Base-by-base conservation (phyloP, 2,113 vertebrate species). In the Neoarius graeffei region DNA sequence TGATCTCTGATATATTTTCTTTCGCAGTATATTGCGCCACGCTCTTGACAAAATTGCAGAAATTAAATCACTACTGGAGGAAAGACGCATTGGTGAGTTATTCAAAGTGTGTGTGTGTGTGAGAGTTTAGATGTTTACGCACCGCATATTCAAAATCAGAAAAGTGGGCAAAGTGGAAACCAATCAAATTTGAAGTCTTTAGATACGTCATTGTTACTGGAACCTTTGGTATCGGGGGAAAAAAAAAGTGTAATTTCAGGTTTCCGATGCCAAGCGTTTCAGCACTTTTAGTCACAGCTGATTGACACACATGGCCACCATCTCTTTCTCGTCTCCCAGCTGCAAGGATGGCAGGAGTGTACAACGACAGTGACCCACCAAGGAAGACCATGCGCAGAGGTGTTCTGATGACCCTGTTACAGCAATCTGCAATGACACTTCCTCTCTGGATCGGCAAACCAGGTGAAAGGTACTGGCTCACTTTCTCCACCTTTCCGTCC, bases 401-500 rank as follows among this genome's bases (percentile, higher is more conserved):
- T 0, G 97, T 98, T 71, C 93, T 98, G 82, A 98, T 98, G 97
- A 98, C 97, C 0, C 95, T 98, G 14, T 95, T 98, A 14, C 97
- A 98, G 90, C 97, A 98, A 94, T 97, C 97, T 0, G 97, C 97
- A 92, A 97, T 98, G 97, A 98, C 97, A 0, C 95, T 98, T 10
- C 97, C 97, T 0, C 94, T 98, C 83, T 98, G 97, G 97, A 98
- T 98, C 7, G 97, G 97, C 69, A 98, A 98, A 86, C 97, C 97
- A 0, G 96, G 97, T 23, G 97, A 98, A 88, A 98, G 97, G 97
- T 97, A 89, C 9, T 1, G 6, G 35, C 27, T 30, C 1, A 1
- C 6, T 69, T 60, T 64, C 15, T 42, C 10, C 4, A 3, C 5
- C 77, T n/a, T 66, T 35, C 35, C 57, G 52, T 64, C 10, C 9